These are phyloP conservation scores for Lithobates pipiens DNA, from an alignment of 2,797 vertebrate genomes.

Conservation along the genomic window DNA sequence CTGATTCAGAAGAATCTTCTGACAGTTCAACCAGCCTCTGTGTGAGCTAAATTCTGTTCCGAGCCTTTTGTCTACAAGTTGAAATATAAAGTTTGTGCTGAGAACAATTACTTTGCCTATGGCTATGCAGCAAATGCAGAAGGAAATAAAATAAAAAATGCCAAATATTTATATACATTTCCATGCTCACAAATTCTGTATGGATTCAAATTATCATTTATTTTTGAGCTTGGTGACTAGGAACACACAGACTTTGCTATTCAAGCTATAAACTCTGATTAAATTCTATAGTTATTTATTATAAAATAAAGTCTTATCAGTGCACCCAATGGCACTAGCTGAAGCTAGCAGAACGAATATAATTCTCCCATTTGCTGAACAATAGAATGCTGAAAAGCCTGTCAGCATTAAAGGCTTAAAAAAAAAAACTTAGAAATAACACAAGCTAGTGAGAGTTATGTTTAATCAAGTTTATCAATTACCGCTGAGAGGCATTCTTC, in stretches of 20 bases:
- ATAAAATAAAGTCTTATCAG: constrained; percentile 12
- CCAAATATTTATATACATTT: constrained; percentile 9
- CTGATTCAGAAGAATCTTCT: background rate
- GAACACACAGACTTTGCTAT: constrained; percentile 12
- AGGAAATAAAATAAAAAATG: background rate
- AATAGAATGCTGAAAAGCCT: constrained; percentile 16
- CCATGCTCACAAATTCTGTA: background rate
- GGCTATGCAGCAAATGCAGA: background rate
- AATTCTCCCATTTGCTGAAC: constrained; percentile 10
- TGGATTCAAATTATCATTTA: background rate
- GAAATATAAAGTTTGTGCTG: background rate
- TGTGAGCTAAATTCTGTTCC: background rate
- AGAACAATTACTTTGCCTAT: background rate
- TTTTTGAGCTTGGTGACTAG: background rate
- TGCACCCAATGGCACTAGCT: constrained; percentile 6
- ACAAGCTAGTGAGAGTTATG: background rate
- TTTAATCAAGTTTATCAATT: constrained; percentile 29
- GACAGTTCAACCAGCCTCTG: background rate
- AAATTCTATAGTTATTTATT: constrained; percentile 1
- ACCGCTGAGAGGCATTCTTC: background rate
- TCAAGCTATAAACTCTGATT: constrained; percentile 6
- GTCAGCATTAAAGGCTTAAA: constrained; percentile 24
- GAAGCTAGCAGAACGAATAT: constrained; percentile 5
- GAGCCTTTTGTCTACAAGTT: background rate
- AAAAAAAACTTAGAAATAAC: constrained; percentile 3